Base-by-base conservation (phyloP, 2,888 invertebrate genomes). In the Polydrusus pterygomalis region DNA sequence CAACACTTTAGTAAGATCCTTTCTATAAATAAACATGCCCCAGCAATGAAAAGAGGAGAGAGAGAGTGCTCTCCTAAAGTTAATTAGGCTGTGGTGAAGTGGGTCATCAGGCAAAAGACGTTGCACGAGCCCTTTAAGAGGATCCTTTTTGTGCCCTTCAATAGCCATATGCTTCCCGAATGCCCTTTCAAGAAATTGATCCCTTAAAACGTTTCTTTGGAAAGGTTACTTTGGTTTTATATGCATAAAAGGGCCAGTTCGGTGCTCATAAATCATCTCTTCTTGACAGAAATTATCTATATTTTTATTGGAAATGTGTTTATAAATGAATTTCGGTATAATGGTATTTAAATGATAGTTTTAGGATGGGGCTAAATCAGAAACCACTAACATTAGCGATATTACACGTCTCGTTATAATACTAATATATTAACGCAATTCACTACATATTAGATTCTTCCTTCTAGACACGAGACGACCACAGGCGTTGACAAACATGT, bases 71-170 rank as follows among this genome's bases (percentile, higher is more conserved):
- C 77, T 80, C 74, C 71, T 72, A 74, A 78, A 79, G 78, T 77
- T 80, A 81, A 81, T 81, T 81, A 81, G 74, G 76, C 78, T 74
- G 79, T 67, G 81, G 79, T 78, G 76, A 78, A 81, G 79, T 81
- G 81, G 81, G 81, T 79, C 81, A 80, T 78, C 79, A 78, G 68
- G 76, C 54, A 60, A 69, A 67, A 74, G 74, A 68, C 67, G 74
- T 38, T 68, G 58, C 72, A 54, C 64, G 64, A 17, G 71, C 63
- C 18, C 58, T n/a, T 58, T 69, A 69, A 69, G 68, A 69, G 56
- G 20, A 64, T 38, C 68, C 73, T 58, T 73, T 73, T 64, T 74
- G 38, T 69, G 74, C 69, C 73, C 70, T 70, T 70, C 62, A 62
- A 70, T 70, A 15, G 63, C 75, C 75, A 75, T 75, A 75, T 70